These are phyloP conservation scores for Drosophila saltans DNA, from an alignment of 1,140 invertebrate species.

Conservation along the genomic window DNA sequence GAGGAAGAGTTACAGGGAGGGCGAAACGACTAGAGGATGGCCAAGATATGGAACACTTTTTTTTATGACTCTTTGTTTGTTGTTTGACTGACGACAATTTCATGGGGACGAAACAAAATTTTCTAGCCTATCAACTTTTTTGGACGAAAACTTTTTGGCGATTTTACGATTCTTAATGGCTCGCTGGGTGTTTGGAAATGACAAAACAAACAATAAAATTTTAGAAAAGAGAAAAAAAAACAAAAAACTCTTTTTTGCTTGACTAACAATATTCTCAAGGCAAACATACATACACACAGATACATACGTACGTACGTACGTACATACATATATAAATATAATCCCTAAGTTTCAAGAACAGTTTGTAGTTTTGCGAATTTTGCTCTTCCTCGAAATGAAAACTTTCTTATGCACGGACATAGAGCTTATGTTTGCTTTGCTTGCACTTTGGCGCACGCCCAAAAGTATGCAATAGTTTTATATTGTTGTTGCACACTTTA, in stretches of 20 bases:
- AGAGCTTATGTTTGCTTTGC: neutral
- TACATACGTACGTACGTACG: no score
- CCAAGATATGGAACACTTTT: neutral
- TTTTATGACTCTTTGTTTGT: neutral
- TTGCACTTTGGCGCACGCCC: slow-evolving; percentile 5
- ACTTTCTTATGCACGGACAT: slow-evolving; percentile 4
- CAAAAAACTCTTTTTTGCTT: neutral
- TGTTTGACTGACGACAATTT: neutral
- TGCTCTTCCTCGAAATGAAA: neutral
- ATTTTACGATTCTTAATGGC: slow-evolving; percentile 3
- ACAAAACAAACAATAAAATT: slow-evolving; percentile 9
- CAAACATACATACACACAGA: neutral
- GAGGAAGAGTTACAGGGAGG: neutral
- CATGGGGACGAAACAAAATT: neutral
- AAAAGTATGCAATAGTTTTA: slow-evolving; percentile 4
- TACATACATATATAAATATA: neutral
- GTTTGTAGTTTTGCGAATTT: neutral
- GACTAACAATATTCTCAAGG: neutral
- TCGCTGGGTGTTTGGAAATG: neutral
- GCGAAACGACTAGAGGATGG: neutral
- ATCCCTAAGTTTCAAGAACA: neutral
- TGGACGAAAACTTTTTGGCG: neutral
- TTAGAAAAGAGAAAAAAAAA: neutral
- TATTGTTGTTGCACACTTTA: slow-evolving; percentile 3
- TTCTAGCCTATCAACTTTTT: neutral